Conservation (phyloP, 1,140 invertebrate genomes). For the Mylabris phalerata region DNA sequence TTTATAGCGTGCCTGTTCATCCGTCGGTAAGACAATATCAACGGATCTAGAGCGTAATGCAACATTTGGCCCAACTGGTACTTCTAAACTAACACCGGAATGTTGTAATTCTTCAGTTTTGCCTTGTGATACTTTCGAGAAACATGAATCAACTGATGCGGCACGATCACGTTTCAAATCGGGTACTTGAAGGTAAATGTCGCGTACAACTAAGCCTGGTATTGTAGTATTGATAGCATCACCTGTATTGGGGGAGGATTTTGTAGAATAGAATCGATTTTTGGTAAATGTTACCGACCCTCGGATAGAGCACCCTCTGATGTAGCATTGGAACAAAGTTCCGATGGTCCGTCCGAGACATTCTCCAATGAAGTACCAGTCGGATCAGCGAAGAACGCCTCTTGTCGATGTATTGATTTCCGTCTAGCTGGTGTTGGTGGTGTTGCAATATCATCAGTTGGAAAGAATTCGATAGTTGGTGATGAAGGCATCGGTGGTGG, state of each 20-base stretch:
- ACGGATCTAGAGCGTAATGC: conserved; percentile 77
- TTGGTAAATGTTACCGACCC: conserved; percentile 1
- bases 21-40: conserved; percentile 83
- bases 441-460: conserved; percentile 41
- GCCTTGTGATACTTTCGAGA: conserved; percentile 59
- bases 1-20: conserved; percentile 75
- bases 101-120: conserved; percentile 60
- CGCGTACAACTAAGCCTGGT: conserved; percentile 47
- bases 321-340: conserved; percentile 44
- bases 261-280: too few relatives aligned
- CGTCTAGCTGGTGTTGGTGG: conserved; percentile 41
- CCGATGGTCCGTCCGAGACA: conserved; percentile 51
- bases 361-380: conserved; percentile 60
- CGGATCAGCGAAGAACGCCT: conserved; percentile 68
- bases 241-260: conserved; percentile 11
- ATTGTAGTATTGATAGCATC: conserved; percentile 36
- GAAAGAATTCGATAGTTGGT: conserved; percentile 44
- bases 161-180: conserved; percentile 73
- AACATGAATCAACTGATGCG: conserved; percentile 77
- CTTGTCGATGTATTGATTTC: conserved; percentile 66
- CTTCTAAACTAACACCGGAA: conserved; percentile 49
- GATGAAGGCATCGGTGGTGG: conserved; percentile 42
- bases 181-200: conserved; percentile 75
- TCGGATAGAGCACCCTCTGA: conserved; percentile 46
- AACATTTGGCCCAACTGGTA: conserved; percentile 60